These are phyloP conservation scores for Muraenolepis orangiensis DNA, from an alignment of 2,797 vertebrate species.

Conservation along the genomic window DNA sequence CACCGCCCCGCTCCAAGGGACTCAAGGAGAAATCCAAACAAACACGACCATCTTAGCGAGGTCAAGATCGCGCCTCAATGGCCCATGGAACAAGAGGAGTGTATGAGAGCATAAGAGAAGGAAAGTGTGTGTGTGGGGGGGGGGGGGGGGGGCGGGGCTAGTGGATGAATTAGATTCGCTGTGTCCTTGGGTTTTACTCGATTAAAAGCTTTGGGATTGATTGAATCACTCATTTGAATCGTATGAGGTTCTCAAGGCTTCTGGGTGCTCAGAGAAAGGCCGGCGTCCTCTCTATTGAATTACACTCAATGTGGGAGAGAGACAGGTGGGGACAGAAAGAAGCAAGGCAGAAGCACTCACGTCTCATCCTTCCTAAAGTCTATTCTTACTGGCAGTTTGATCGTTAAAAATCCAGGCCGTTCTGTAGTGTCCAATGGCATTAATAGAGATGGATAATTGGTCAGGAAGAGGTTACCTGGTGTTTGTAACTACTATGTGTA, in stretches of 20 bases:
- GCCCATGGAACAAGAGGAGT: conserved; percentile 36
- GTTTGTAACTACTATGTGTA: background rate
- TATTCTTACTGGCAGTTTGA: background rate
- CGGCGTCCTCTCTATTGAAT: background rate
- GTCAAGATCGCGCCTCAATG: conserved; percentile 38
- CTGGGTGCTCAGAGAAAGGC: background rate
- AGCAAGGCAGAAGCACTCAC: background rate
- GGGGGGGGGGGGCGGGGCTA: background rate
- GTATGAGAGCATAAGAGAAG: background rate
- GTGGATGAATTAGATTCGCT: conserved; percentile 50
- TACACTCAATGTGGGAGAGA: background rate
- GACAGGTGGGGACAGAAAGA: background rate
- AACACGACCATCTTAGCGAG: conserved; percentile 42
- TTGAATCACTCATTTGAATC: conserved; percentile 64
- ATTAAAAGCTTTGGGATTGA: conserved; percentile 68
- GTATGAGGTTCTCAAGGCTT: conserved; percentile 48
- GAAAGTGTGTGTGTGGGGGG: no score
- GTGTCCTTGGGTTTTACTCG: conserved; percentile 68
- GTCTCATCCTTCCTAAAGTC: background rate
- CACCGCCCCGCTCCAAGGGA: conserved; percentile 10
- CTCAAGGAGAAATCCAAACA: conserved; percentile 54
- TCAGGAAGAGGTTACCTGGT: background rate
- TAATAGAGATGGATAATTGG: background rate
- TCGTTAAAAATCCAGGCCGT: background rate
- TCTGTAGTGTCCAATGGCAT: background rate